A percentile compares a stretch with the other conserved stretches of the same genome.
Evolutionary conservation across 2,797 vertebrate species (phyloP).

Genomic region (Peromyscus attwateri): DNA sequence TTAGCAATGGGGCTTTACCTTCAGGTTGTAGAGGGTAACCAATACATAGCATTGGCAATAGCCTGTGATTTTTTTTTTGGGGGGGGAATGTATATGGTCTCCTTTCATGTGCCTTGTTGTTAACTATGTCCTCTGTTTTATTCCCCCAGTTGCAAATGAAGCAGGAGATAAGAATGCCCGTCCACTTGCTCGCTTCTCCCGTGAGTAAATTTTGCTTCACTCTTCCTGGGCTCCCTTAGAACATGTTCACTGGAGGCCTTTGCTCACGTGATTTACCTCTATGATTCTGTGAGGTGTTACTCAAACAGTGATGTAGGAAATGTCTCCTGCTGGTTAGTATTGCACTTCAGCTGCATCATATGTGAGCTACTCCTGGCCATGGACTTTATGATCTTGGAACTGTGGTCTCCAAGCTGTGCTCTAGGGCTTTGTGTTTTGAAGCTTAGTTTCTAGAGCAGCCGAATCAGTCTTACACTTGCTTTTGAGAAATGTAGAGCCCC

Average conservation of each 20-base stretch:
- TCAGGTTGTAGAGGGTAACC: not conserved
- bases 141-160: constrained; percentile 94
- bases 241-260: not conserved
- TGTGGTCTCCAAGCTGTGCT: not conserved
- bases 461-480: not conserved
- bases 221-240: not conserved
- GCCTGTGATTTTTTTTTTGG: too few species aligned
- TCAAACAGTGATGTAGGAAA: not conserved
- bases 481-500: not conserved
- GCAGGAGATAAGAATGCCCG: constrained; percentile 92
- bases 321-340: not conserved
- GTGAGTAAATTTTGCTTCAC: constrained; percentile 89
- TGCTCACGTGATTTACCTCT: not conserved
- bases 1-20: not conserved
- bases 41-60: not conserved
- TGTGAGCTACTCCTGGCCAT: not conserved
- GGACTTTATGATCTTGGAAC: not conserved
- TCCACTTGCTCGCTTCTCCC: constrained; percentile 92
- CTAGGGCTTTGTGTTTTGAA: not conserved
- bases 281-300: not conserved
- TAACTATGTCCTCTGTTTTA: constrained; percentile 66
- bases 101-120: not conserved
- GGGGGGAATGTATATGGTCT: not conserved
- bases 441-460: not conserved
- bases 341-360: accelerated